Evolutionary conservation across 2,888 invertebrate species (phyloP).

Genomic region (Cistogaster globosa): DNA sequence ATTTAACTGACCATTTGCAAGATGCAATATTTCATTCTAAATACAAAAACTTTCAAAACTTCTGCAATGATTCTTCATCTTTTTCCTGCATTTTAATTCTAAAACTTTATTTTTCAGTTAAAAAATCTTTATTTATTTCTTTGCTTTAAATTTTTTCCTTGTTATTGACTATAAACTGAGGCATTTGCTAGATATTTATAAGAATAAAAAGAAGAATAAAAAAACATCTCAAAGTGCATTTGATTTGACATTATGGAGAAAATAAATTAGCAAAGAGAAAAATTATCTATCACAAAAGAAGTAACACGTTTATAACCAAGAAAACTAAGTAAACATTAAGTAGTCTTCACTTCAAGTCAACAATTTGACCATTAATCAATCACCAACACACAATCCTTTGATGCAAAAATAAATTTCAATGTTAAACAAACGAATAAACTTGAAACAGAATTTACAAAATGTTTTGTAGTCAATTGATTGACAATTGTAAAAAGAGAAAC

Average conservation of each 20-base stretch:
- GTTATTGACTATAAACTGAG: neutral
- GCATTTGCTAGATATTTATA: neutral
- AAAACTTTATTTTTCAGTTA: too few relatives aligned
- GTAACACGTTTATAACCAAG: neutral
- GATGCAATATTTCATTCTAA: too few relatives aligned
- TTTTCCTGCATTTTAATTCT: too few relatives aligned
- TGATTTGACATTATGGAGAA: neutral
- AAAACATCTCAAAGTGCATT: constrained; percentile 13
- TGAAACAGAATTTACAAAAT: neutral
- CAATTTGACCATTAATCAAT: constrained; percentile 56
- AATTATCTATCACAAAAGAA: neutral
- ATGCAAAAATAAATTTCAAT: constrained; percentile 23
- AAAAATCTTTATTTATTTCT: too few relatives aligned
- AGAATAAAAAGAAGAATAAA: neutral
- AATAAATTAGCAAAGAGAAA: neutral
- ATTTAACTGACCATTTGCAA: too few relatives aligned
- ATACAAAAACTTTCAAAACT: too few relatives aligned
- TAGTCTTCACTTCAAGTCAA: constrained; percentile 14
- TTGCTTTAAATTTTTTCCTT: too few relatives aligned
- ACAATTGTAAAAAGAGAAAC: neutral
- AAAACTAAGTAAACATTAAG: constrained; percentile 13
- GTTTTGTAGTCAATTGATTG: constrained; percentile 20
- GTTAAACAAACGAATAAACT: neutral
- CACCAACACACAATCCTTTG: constrained; percentile 15
- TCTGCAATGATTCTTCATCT: too few relatives aligned